These are phyloP conservation scores for Palythoa grandis DNA, from an alignment of 92 coral and sea anemone genomes.

Conservation along the genomic window DNA sequence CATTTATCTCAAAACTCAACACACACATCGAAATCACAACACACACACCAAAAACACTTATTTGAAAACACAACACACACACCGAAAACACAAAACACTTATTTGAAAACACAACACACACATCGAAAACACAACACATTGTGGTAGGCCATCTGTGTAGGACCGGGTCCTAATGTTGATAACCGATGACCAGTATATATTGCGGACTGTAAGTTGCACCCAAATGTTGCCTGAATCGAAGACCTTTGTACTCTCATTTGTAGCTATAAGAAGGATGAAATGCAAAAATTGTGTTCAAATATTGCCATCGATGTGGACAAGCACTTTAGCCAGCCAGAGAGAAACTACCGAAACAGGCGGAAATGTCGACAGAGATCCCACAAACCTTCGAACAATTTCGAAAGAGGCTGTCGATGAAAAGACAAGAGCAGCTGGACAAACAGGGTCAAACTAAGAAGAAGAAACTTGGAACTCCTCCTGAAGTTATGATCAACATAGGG, in stretches of 20 bases:
- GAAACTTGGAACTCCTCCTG: too few species aligned
- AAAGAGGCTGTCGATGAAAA: too few species aligned
- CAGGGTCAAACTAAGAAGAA: too few species aligned
- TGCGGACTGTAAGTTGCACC: background rate
- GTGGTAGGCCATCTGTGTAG: slow-evolving; percentile 2
- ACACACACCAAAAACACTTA: background rate
- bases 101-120: background rate
- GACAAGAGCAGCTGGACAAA: too few species aligned
- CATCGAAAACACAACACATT: background rate
- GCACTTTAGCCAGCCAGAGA: too few species aligned
- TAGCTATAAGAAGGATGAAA: slow-evolving; percentile 19
- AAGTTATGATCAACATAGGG: too few species aligned
- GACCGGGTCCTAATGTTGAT: slow-evolving; percentile 3
- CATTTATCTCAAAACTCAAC: background rate
- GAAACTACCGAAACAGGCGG: too few species aligned
- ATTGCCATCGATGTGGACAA: slow-evolving; percentile 43
- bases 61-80: background rate
- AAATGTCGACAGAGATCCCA: too few species aligned
- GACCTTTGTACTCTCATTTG: background rate
- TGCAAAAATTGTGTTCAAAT: slow-evolving; percentile 47
- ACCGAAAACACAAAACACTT: background rate
- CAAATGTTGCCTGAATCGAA: background rate
- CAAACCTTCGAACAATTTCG: too few species aligned
- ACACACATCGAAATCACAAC: background rate
- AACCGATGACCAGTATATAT: slow-evolving; percentile 3